Evolutionary conservation across 2,797 vertebrate species (phyloP), one percentile per base, ranked within the genome.

Genomic region (Anas bernieri): DNA sequence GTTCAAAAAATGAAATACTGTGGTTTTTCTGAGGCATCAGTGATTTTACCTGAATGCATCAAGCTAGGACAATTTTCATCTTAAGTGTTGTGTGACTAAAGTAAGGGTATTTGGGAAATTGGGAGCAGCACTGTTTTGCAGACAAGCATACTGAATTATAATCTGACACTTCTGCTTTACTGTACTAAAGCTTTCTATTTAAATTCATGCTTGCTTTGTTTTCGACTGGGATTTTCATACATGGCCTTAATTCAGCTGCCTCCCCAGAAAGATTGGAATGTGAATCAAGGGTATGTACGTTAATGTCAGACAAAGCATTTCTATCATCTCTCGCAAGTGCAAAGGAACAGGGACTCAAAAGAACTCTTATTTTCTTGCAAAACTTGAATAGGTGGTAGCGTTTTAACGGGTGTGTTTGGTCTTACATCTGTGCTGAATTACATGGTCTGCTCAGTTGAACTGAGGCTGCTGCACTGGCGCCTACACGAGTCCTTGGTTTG

Each of bases 181-280:
- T 67, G 35, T 46, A 31, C 72, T 88, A 16, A 58, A 74, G 61
- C 81, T 88, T 62, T 62, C 15, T 28, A 12, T 86, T 72, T 33
- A 35, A 52, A 61, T 88, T 63, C 67, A 46, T 45, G 7, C 20
- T 78, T 39, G 56, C 23, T 58, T 78, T 73, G 37, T 80, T 80
- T 91, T 66, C 64, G n/a, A 23, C 85, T 80, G 70, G 94, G 45
- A 70, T 92, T 94, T 91, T 83, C 30, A n/a, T 75, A 50, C 68
- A 50, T 89, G 75, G 87, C 68, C 35, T 93, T 83, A 88, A 85
- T 88, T 95, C 88, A 12, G 6, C 70, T 76, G 43, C 35, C 23
- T 88, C 39, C 76, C 16, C 64, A 31, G 55, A 46, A 70, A 54
- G 37, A 46, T 63, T 66, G 64, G 62, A 63, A n/a, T 76, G 23